Conservation (phyloP, 2,113 vertebrate genomes). For the Oreocharis arfaki region DNA sequence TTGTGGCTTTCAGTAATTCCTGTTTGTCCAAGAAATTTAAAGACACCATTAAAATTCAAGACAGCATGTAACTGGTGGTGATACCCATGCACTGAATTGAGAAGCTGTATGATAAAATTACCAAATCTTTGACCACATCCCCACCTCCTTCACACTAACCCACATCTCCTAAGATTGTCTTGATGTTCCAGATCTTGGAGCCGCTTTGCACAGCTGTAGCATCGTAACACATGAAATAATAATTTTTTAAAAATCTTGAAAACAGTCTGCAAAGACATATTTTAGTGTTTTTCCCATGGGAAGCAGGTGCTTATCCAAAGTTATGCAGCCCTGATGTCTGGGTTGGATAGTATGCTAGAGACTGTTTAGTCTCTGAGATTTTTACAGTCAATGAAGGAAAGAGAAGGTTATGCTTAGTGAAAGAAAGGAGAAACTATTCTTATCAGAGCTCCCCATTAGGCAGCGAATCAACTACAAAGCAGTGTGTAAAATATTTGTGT, state of each 20-base stretch:
- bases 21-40: neutral
- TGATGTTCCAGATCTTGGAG: neutral
- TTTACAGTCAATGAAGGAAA: neutral
- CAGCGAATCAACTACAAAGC: neutral
- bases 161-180: neutral
- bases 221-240: neutral
- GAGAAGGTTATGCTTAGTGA: neutral
- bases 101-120: neutral
- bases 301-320: neutral
- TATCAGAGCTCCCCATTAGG: neutral
- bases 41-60: neutral
- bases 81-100: neutral
- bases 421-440: neutral
- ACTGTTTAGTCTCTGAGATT: neutral
- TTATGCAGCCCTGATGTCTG: neutral
- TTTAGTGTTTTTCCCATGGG: neutral
- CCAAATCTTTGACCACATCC: neutral
- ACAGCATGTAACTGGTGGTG: neutral
- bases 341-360: neutral
- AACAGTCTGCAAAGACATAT: neutral
- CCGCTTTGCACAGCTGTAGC: neutral
- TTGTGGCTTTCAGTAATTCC: neutral
- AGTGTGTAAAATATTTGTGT: neutral
- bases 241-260: neutral
- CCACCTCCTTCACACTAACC: neutral